A percentile compares a stretch with the other conserved stretches of the same genome.
Conservation (phyloP, 2,888 invertebrate genomes). For the Chrysolina americana region DNA sequence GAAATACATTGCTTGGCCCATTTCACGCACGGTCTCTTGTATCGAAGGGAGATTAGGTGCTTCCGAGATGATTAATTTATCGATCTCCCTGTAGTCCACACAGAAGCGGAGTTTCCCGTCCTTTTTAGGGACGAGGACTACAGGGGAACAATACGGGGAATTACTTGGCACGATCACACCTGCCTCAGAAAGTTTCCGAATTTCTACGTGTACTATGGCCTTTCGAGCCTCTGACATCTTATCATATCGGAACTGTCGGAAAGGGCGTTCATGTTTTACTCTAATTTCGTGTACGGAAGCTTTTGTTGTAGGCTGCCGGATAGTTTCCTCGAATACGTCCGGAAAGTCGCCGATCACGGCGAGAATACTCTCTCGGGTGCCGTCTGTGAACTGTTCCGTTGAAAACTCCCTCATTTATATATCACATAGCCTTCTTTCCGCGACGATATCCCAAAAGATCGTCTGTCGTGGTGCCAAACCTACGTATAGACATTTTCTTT, state of each 20-base stretch:
- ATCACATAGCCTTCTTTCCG: no score
- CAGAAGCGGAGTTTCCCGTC: neutral
- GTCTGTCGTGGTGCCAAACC: no score
- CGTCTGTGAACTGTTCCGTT: no score
- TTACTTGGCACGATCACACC: neutral
- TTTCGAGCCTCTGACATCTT: neutral
- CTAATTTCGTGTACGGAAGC: neutral
- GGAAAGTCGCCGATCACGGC: no score
- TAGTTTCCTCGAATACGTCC: no score
- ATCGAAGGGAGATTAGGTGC: neutral
- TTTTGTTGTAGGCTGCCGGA: no score
- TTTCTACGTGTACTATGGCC: neutral
- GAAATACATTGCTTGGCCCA: neutral
- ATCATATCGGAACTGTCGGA: neutral
- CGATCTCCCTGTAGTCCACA: neutral
- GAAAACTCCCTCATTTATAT: neutral
- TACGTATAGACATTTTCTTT: no score
- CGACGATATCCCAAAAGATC: no score
- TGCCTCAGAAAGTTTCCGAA: neutral
- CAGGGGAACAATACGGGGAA: neutral
- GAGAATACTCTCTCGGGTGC: neutral
- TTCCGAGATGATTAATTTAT: neutral
- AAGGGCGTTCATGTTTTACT: neutral
- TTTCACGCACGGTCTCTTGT: no score
- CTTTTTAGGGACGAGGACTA: neutral